Base-by-base conservation (phyloP, 2,113 vertebrate genomes). In the Ancistrus triradiatus region DNA sequence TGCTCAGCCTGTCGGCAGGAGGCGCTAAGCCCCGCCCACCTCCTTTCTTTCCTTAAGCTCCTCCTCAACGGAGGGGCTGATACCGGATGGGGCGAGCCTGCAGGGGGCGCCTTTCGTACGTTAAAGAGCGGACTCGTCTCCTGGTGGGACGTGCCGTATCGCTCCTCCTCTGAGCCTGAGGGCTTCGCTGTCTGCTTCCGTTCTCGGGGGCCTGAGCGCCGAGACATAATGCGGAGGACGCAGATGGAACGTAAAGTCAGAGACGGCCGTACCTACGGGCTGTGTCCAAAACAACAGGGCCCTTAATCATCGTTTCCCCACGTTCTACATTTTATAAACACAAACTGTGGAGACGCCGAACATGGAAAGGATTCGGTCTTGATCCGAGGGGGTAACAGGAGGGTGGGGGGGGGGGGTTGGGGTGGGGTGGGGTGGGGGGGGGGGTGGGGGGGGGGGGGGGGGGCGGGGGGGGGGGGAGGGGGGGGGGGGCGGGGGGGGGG, bases 181-280 rank as follows among this genome's bases (percentile, higher is more conserved):
- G 21, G 18, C 9, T 44, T 49, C 6, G 24, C 50, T 1, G 9
- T 14, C 5, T 42, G 68, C 19, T 62, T 81, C 22, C 68, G 82
- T 17, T 62, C n/a, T 83, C 69, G 87, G 89, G 47, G 80, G 84
- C 43, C 87, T 81, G 69, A 97, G 69, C 2, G 88, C 86, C 4
- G 95, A 95, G 56, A 88, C 73, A 22, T 93, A 90, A 93, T 98
- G 73, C 3, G 7, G 14, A 15, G 9, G 14, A 33, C 7, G 4
- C n/a, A 37, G 35, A 10, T 2, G 1, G 9, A 37, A 10, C 14
- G 2, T 11, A 1, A 37, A 9, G 14, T 13, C 9, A 37, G 4
- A 8, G 3, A 37, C 35, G 2, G 28, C 28, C 28, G 9, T 5
- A 33, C 9, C 28, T 33, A 33, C 9, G 28, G 9, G 28, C 4